phyloP scores from a whole-genome alignment of 2,113 vertebrate species.

The Rhinopithecus roxellana region DNA sequence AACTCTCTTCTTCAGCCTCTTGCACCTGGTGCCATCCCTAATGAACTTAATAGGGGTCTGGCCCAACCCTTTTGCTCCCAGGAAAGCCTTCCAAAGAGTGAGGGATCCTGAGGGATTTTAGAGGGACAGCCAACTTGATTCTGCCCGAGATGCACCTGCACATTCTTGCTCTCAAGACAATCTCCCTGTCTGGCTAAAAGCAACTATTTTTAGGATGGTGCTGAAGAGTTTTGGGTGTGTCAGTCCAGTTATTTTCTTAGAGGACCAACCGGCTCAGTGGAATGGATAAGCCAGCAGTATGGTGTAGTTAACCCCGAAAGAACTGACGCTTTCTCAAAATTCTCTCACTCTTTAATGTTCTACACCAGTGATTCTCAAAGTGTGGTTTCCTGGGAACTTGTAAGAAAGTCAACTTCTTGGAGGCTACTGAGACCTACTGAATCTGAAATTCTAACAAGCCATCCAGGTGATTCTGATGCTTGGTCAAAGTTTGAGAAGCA shows the following conservation, averaged over 20 bases:
- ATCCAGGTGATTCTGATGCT: neutral
- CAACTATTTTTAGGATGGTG: neutral
- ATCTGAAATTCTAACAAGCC: neutral
- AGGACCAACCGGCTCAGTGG: neutral
- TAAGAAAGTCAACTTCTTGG: neutral
- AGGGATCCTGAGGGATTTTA: neutral
- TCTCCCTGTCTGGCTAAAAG: neutral
- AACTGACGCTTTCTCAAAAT: neutral
- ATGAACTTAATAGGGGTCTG: too few relatives aligned
- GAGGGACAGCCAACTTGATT: neutral
- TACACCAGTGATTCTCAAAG: neutral
- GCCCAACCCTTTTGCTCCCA: neutral
- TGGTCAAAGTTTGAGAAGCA: neutral
- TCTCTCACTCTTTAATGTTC: neutral
- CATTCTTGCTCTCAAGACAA: neutral
- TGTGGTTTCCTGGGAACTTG: neutral
- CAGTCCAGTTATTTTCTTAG: neutral
- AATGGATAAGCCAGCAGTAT: neutral
- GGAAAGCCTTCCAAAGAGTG: neutral
- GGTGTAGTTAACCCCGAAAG: neutral
- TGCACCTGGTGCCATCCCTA: too few relatives aligned
- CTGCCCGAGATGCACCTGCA: neutral
- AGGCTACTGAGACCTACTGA: neutral
- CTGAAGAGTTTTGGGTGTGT: neutral
- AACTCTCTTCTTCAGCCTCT: too few relatives aligned